Evolutionary conservation across 2,888 invertebrate genomes (phyloP), one percentile per base, ranked within the genome.

Genomic region (Gastrophysa polygoni): DNA sequence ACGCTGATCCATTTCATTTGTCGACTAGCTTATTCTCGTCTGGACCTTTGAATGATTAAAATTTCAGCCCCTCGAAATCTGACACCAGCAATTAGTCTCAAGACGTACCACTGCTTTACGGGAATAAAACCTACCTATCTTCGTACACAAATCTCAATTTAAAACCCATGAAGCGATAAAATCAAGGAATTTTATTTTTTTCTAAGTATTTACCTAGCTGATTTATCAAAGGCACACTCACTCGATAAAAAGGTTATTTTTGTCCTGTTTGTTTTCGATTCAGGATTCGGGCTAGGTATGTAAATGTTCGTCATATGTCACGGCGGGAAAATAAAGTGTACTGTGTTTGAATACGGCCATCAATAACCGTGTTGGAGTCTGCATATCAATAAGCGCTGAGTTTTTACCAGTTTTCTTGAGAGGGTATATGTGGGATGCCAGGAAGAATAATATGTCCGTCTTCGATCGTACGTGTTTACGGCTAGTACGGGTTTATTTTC

Each of bases 201-300:
- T 16, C 17, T 34, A 16, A 28, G 54, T 54, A 54, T 44, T 54
- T 54, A 43, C 54, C 54, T 54, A 24, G 54, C 43, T 54, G 54
- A 54, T 54, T 54, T 54, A 54, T 54, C 43, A 43, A 43, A 38
- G 54, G 17, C 21, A 21, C 54, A 17, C 24, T 20, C 54, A 54
- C 14, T 24, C 52, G 52, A 52, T 52, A 54, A 54, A 54, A 54
- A 54, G 43, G 44, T 44, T 44, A 44, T 54, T 43, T 43, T 52
- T 54, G 16, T 54, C 38, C 1, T 43, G 7, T 54, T 54, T 54
- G 44, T 54, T 43, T 54, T 54, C 43, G 54, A 54, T 54, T 43
- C 54, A 54, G 34, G 54, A 54, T 54, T 43, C 54, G 21, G 54
- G 54, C 43, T 54, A n/a, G n/a, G n/a, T n/a, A 44, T 24, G 54